Conservation (phyloP, 2,888 invertebrate genomes). For the Mellilla xanthometata region DNA sequence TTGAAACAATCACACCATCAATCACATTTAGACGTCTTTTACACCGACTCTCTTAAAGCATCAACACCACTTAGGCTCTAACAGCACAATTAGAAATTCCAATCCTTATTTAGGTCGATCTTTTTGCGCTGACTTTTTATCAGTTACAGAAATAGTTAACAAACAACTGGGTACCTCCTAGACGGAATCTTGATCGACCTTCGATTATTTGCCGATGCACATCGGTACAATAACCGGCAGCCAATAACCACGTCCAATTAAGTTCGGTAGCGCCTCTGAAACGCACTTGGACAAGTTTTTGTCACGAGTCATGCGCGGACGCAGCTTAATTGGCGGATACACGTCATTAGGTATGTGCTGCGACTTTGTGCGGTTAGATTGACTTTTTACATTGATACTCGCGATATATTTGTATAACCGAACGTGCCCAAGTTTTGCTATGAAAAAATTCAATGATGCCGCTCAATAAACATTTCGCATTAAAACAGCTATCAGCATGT, state of each 20-base stretch:
- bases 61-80: slow-evolving; percentile 35
- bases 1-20: slow-evolving; percentile 39
- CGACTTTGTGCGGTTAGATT: slow-evolving; percentile 35
- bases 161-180: slow-evolving; percentile 25
- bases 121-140: slow-evolving; percentile 48
- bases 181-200: slow-evolving; percentile 48
- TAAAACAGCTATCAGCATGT: slow-evolving; percentile 12
- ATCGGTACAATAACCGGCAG: slow-evolving; percentile 58
- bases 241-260: slow-evolving; percentile 73
- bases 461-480: slow-evolving; percentile 13
- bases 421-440: slow-evolving; percentile 3
- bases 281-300: slow-evolving; percentile 69
- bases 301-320: slow-evolving; percentile 49
- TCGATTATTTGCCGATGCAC: slow-evolving; percentile 56
- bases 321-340: slow-evolving; percentile 74
- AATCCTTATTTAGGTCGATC: slow-evolving; percentile 48
- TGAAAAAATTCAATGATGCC: slow-evolving; percentile 6
- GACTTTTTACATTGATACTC: slow-evolving; percentile 14
- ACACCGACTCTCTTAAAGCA: slow-evolving; percentile 31
- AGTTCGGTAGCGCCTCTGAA: slow-evolving; percentile 76
- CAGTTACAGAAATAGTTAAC: slow-evolving; percentile 53
- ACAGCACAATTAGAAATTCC: slow-evolving; percentile 58
- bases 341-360: slow-evolving; percentile 65
- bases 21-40: slow-evolving; percentile 38
- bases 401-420: slow-evolving; percentile 13